phyloP scores from a whole-genome alignment of 2,113 vertebrate species.

The Nematolebias whitei region DNA sequence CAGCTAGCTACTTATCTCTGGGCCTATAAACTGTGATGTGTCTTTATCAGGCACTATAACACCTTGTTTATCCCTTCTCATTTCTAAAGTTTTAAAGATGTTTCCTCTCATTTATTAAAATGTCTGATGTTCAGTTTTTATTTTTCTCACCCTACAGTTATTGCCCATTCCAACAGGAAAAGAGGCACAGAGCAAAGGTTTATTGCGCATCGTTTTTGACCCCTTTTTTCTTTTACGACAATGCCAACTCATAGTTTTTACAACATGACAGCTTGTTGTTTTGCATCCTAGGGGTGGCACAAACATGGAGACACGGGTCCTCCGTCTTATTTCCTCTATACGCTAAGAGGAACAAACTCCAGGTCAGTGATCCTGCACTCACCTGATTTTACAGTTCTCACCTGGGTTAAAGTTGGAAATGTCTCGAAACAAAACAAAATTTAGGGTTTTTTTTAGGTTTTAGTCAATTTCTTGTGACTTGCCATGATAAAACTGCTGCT shows the following conservation, averaged over 20 bases:
- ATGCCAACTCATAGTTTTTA: neutral
- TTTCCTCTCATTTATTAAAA: neutral
- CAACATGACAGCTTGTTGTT: neutral
- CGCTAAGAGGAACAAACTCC: neutral
- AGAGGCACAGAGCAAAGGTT: conserved; percentile 41
- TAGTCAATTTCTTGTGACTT: no score
- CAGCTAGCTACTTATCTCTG: conserved; percentile 15
- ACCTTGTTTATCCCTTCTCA: no score
- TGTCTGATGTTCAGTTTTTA: neutral
- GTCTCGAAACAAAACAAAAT: no score
- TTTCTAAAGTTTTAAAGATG: neutral
- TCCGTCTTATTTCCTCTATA: conserved; percentile 7
- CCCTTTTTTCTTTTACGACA: neutral
- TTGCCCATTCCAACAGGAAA: no score
- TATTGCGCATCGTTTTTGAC: neutral
- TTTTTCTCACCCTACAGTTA: neutral
- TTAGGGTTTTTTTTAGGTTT: no score
- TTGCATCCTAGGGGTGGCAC: neutral
- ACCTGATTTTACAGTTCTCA: neutral
- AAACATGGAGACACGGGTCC: conserved; percentile 2
- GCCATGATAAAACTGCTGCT: neutral
- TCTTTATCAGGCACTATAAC: neutral
- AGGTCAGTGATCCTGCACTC: neutral
- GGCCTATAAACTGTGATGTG: neutral
- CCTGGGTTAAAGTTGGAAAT: no score